Evolutionary conservation across 2,888 invertebrate genomes (phyloP), one percentile per base, ranked within the genome.

Genomic region (Pomacea canaliculata): DNA sequence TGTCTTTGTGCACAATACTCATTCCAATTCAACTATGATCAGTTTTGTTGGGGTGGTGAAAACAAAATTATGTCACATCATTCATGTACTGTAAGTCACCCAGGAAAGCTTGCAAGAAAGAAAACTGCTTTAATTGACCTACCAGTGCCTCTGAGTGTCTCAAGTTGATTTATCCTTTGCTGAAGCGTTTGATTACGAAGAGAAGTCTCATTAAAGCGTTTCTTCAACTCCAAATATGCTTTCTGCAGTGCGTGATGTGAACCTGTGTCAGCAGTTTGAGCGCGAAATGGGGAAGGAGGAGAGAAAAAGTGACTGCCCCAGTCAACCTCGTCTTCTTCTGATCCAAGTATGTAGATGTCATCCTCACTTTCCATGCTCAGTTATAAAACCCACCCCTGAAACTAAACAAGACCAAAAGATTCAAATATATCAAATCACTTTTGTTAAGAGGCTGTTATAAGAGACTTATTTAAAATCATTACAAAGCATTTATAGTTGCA

Each of bases 201-300:
- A 18, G 18, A 46, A 13, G 73, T 56, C 23, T 73, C 68, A n/a
- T 73, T 68, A n/a, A 73, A 23, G 7, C 73, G 73, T 23, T 56
- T 51, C 49, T 73, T 73, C 60, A 73, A 9, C 1, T 68, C 73
- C 46, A 10, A 18, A 16, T 68, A 73, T 18, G 73, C 73, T 68
- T 73, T 73, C 68, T 73, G 68, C 68, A 73, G 19, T 27, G 73
- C 73, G 27, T 73, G 73, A 46, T 68, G 59, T 16, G 68, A 68
- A 66, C 72, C 72, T 9, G 18, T 37, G 65, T 72, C 72, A 19
- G 65, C 19, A 19, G 13, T 37, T 7, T 10, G 8, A 49, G 65
- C 23, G 10, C 13, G 10, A 37, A 18, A 7, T 12, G 73, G 48
- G 0, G 68, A 23, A 18, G 48, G n/a, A 23, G 68, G 60, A 4